Percentiles rank a stretch among this genome's conserved stretches.
Conservation (phyloP, 1,140 invertebrate genomes). For the Adoxophyes honmai region DNA sequence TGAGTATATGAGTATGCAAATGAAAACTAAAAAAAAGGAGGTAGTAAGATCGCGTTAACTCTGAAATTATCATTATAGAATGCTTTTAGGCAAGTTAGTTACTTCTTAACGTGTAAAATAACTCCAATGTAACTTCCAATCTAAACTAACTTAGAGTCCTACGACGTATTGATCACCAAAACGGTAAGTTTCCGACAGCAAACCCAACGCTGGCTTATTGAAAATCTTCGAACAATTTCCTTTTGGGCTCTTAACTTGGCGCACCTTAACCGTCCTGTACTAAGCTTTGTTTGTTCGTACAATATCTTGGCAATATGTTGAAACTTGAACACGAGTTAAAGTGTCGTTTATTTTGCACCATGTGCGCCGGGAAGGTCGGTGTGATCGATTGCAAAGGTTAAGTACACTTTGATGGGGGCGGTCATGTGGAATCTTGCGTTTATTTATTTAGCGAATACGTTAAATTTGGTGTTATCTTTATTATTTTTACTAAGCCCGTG, state of each 20-base stretch:
- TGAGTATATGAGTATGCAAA: too few relatives aligned
- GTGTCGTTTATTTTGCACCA: conserved; percentile 13
- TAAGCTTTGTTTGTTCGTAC: conserved; percentile 7
- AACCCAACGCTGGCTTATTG: background rate
- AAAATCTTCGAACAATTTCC: conserved; percentile 8
- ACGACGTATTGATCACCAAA: too few relatives aligned
- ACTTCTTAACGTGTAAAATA: too few relatives aligned
- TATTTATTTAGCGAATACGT: background rate
- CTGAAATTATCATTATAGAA: too few relatives aligned
- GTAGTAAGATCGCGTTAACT: too few relatives aligned
- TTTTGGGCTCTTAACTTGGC: background rate
- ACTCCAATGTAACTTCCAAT: too few relatives aligned
- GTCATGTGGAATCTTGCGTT: background rate
- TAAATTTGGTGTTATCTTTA: too few relatives aligned
- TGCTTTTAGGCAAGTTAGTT: too few relatives aligned
- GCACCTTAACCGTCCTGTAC: background rate
- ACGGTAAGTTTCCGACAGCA: too few relatives aligned
- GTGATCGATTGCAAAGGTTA: conserved; percentile 10
- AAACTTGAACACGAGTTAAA: conserved; percentile 9
- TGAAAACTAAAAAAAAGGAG: too few relatives aligned
- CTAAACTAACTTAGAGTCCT: too few relatives aligned
- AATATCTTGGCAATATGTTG: conserved; percentile 8
- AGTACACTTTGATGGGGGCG: background rate
- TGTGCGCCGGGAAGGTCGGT: background rate
- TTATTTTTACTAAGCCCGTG: too few relatives aligned